Conservation (phyloP, 2,113 vertebrate genomes). For the Centrocercus urophasianus region DNA sequence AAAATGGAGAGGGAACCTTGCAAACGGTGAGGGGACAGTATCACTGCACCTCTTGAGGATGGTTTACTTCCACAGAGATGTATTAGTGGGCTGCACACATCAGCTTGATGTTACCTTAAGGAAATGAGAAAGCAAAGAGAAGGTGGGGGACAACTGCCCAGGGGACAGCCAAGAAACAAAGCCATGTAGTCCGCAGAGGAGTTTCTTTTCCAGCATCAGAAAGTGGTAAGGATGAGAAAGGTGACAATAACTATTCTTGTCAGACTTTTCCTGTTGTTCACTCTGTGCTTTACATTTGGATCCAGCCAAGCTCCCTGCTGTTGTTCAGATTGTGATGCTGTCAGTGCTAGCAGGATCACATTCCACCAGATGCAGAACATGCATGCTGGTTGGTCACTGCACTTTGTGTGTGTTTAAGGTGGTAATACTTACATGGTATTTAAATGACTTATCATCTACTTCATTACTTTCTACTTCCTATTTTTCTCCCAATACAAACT, state of each 20-base stretch:
- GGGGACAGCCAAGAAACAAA: rapidly evolving
- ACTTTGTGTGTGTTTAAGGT: neutral
- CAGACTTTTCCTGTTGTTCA: neutral
- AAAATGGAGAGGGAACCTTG: neutral
- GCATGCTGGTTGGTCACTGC: neutral
- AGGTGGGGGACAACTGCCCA: neutral
- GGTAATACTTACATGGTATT: rapidly evolving
- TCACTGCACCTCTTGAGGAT: neutral
- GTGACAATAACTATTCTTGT: neutral
- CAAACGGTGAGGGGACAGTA: rapidly evolving
- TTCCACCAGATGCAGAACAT: neutral
- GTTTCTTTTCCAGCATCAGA: neutral
- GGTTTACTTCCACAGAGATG: neutral
- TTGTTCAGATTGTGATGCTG: neutral
- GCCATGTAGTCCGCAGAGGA: neutral
- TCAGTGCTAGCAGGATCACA: neutral
- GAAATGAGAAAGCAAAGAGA: neutral
- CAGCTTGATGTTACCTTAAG: neutral
- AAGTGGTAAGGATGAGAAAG: neutral
- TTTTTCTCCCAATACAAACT: neutral
- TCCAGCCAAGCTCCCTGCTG: neutral
- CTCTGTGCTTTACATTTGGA: neutral
- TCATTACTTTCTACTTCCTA: neutral
- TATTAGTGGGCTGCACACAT: neutral
- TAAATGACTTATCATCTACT: neutral